Percentiles rank a stretch among this genome's conserved stretches.
phyloP scores from a whole-genome alignment of 2,888 invertebrate genomes.

The Timema podura region DNA sequence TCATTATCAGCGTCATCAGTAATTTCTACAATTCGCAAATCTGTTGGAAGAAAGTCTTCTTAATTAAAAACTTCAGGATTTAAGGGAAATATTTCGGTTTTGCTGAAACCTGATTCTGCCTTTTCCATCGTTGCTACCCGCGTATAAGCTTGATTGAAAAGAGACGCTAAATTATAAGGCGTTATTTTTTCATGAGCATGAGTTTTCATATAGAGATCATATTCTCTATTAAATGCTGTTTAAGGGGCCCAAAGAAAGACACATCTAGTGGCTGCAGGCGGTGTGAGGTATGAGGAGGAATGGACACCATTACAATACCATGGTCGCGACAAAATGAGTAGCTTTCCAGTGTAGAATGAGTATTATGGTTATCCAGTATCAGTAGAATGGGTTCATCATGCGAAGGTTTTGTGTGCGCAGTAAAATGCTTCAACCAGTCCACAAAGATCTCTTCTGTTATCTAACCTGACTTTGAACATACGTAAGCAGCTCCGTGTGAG shows the following conservation, averaged over 20 bases:
- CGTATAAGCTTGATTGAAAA: slow-evolving; percentile 19
- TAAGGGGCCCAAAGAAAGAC: slow-evolving; percentile 26
- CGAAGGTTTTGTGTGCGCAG: neutral
- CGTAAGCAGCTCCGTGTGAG: slow-evolving; percentile 41
- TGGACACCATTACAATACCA: slow-evolving; percentile 22
- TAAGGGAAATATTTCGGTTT: slow-evolving; percentile 1
- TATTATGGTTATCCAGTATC: slow-evolving; percentile 26
- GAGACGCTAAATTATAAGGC: slow-evolving; percentile 8
- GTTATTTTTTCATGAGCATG: slow-evolving; percentile 18
- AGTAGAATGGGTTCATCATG: slow-evolving; percentile 18
- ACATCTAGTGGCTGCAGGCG: slow-evolving; percentile 27
- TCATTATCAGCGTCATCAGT: neutral
- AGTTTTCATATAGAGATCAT: slow-evolving; percentile 20
- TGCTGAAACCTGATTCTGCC: slow-evolving; percentile 3
- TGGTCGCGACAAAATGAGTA: neutral
- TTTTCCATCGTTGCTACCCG: slow-evolving; percentile 19
- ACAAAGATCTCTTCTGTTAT: slow-evolving; percentile 20
- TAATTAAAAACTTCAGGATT: neutral
- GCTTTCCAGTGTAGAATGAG: slow-evolving; percentile 14
- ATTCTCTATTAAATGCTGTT: slow-evolving; percentile 21
- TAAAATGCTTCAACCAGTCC: slow-evolving; percentile 26
- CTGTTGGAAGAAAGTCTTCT: neutral
- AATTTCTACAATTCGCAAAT: neutral
- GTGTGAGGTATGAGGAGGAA: slow-evolving; percentile 29
- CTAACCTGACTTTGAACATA: slow-evolving; percentile 36